phyloP scores from a whole-genome alignment of 2,888 invertebrate species.

The Melangyna quadrimaculata region DNA sequence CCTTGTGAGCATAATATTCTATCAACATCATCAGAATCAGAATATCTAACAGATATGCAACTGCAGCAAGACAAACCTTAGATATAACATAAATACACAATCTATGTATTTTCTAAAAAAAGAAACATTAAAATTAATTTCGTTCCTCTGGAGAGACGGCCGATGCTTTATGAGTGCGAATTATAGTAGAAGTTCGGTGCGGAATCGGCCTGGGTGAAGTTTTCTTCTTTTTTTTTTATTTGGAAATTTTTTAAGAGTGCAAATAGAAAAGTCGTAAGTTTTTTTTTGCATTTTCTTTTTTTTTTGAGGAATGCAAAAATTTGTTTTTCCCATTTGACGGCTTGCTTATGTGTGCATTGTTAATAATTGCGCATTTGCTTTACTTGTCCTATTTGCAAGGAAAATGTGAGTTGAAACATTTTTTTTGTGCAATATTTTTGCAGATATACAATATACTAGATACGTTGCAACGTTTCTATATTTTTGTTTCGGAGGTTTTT shows the following conservation, averaged over 20 bases:
- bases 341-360: constrained; percentile 57
- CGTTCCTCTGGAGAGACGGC: constrained; percentile 30
- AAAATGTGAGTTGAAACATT: constrained; percentile 35
- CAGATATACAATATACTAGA: too few species aligned
- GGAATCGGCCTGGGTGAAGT: constrained; percentile 20
- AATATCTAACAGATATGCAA: constrained; percentile 41
- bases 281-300: constrained; percentile 35
- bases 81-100: constrained; percentile 26
- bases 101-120: constrained; percentile 43
- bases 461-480: constrained; percentile 45
- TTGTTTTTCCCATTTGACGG: constrained; percentile 40
- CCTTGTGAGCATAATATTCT: constrained; percentile 71
- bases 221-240: constrained; percentile 6
- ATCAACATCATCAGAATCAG: constrained; percentile 45
- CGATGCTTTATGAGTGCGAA: constrained; percentile 53
- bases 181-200: constrained; percentile 42
- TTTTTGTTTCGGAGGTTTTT: background rate
- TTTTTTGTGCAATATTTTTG: constrained; percentile 54
- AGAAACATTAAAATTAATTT: constrained; percentile 43
- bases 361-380: constrained; percentile 70
- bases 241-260: constrained; percentile 44
- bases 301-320: constrained; percentile 42
- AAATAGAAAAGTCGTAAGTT: constrained; percentile 69
- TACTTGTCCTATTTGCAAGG: constrained; percentile 68
- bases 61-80: constrained; percentile 57